phyloP scores from a whole-genome alignment of 2,113 vertebrate genomes.

The Osmerus eperlanus region DNA sequence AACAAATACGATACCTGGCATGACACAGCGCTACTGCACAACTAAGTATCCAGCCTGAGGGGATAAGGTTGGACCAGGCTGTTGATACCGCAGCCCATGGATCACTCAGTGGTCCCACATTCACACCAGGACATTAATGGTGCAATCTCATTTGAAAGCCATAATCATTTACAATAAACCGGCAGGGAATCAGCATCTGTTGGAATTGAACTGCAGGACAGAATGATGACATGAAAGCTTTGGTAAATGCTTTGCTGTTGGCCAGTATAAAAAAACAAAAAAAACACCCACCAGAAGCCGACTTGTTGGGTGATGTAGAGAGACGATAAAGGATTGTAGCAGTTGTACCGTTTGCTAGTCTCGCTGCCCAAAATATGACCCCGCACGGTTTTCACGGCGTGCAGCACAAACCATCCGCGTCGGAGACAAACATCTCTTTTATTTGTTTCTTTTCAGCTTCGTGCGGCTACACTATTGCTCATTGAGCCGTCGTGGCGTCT shows the following conservation, averaged over 20 bases:
- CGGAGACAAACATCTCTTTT: neutral
- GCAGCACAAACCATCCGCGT: neutral
- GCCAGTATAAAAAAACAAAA: slow-evolving; percentile 14
- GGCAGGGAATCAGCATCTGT: slow-evolving; percentile 43
- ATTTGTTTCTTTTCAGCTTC: neutral
- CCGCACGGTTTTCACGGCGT: neutral
- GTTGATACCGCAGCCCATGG: slow-evolving; percentile 8
- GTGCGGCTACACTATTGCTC: neutral
- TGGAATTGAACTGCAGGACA: slow-evolving; percentile 22
- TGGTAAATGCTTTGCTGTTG: slow-evolving; percentile 49
- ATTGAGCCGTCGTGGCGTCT: neutral
- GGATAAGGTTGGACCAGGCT: neutral
- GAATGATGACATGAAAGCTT: slow-evolving; percentile 47
- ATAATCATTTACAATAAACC: slow-evolving; percentile 40
- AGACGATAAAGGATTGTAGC: no score
- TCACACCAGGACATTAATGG: slow-evolving; percentile 38
- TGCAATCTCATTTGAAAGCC: slow-evolving; percentile 47
- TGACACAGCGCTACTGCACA: neutral
- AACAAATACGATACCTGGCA: neutral
- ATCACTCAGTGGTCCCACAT: slow-evolving; percentile 27
- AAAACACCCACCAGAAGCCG: no score
- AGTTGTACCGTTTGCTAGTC: no score
- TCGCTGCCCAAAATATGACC: no score
- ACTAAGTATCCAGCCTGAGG: neutral
- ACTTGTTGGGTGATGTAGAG: no score